These are phyloP conservation scores for Leptodactylus fuscus DNA, from an alignment of 2,113 vertebrate genomes.

Conservation along the genomic window DNA sequence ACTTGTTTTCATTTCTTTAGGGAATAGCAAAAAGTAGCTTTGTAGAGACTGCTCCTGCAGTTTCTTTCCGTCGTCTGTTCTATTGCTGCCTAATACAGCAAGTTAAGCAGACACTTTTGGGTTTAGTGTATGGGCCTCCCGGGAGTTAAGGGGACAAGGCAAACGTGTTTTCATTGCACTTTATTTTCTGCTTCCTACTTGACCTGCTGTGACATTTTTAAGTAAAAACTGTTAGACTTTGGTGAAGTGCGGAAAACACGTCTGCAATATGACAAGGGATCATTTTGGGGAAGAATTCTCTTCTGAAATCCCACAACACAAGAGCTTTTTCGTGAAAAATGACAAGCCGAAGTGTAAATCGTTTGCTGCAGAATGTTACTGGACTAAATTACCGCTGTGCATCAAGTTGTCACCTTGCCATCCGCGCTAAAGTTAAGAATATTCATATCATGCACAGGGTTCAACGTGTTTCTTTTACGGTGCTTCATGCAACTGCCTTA, in stretches of 20 bases:
- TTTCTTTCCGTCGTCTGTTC: constrained; percentile 43
- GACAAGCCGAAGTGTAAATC: constrained; percentile 33
- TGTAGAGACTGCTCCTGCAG: constrained; percentile 17
- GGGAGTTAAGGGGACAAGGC: constrained; percentile 50
- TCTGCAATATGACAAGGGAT: constrained; percentile 13
- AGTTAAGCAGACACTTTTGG: constrained; percentile 55
- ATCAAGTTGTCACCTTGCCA: constrained; percentile 3
- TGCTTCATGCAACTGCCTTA: not conserved
- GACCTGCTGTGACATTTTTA: constrained; percentile 50
- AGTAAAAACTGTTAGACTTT: constrained; percentile 38
- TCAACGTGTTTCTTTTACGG: too few species aligned
- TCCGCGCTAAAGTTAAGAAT: not conserved
- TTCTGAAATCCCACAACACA: constrained; percentile 1
- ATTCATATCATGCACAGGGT: not conserved
- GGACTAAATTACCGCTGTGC: not conserved
- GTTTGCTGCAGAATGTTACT: not conserved
- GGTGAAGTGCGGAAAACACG: constrained; percentile 15
- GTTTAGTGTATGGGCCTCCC: constrained; percentile 14
- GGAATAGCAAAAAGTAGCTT: constrained; percentile 35
- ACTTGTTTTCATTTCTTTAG: constrained; percentile 32
- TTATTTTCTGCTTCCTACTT: constrained; percentile 51
- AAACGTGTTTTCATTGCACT: constrained; percentile 47
- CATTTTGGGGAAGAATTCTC: constrained; percentile 25
- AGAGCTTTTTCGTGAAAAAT: not conserved
- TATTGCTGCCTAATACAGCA: constrained; percentile 50